Evolutionary conservation across 2,888 invertebrate genomes (phyloP).

Genomic region (Himalopsyche tibetana): DNA sequence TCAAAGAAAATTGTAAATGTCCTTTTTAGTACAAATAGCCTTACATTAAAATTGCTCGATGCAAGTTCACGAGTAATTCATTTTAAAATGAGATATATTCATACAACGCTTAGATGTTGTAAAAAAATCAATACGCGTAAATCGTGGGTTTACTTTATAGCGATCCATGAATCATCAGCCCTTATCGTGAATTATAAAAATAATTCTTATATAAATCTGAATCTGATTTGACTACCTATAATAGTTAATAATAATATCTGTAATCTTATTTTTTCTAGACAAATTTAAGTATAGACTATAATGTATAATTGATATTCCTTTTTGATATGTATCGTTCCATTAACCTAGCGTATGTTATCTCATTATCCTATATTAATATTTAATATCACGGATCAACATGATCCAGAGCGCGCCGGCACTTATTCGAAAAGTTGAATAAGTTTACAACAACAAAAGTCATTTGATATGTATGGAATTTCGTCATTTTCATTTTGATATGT

Average conservation of each 20-base stretch:
- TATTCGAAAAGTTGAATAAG: conserved; percentile 45
- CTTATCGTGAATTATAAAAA: conserved; percentile 61
- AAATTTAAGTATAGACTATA: conserved; percentile 19
- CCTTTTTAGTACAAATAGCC: not conserved
- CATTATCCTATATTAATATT: conserved; percentile 56
- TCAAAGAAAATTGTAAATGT: not conserved
- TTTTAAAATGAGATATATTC: conserved; percentile 13
- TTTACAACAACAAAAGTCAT: conserved; percentile 15
- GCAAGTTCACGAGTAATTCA: not conserved
- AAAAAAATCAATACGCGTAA: conserved; percentile 24
- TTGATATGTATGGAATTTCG: conserved; percentile 65
- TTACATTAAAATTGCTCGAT: not conserved
- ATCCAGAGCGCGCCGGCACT: conserved; percentile 61
- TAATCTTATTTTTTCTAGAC: conserved; percentile 33
- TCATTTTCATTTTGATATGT: conserved; percentile 61
- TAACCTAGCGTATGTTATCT: conserved; percentile 49
- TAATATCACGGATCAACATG: conserved; percentile 66
- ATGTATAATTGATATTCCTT: conserved; percentile 52
- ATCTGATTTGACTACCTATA: conserved; percentile 52
- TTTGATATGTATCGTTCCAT: conserved; percentile 62
- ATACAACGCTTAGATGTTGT: not conserved
- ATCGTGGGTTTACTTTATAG: not conserved
- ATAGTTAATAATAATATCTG: conserved; percentile 3
- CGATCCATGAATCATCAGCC: conserved; percentile 25
- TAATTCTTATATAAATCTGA: conserved; percentile 58